These are phyloP conservation scores for Drosophila pachea DNA, from an alignment of 1,140 invertebrate species.

Conservation along the genomic window DNA sequence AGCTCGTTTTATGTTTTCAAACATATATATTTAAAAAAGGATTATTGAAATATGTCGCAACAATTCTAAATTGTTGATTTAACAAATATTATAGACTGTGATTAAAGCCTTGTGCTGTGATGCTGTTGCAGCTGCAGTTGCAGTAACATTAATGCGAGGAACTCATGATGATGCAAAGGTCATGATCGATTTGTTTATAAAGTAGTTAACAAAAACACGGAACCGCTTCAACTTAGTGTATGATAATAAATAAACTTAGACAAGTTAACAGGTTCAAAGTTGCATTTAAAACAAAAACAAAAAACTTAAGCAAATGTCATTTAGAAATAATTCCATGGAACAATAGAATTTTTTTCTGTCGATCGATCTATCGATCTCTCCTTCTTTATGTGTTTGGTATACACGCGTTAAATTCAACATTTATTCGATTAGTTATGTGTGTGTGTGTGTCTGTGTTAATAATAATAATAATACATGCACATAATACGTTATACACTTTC, in stretches of 20 bases:
- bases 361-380: conserved; percentile 29
- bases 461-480: conserved; percentile 57
- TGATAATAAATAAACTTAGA: conserved; percentile 67
- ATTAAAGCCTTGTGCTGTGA: conserved; percentile 39
- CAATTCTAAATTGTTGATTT: conserved; percentile 43
- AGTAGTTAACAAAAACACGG: conserved; percentile 63
- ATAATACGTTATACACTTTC: conserved; percentile 57
- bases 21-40: conserved; percentile 7
- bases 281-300: conserved; percentile 61
- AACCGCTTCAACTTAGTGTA: conserved; percentile 16
- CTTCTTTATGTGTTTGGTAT: conserved; percentile 51
- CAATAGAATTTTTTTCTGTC: background rate
- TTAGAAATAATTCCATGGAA: conserved; percentile 21
- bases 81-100: conserved; percentile 43
- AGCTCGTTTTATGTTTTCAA: conserved; percentile 28
- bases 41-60: conserved; percentile 5
- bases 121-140: conserved; percentile 31
- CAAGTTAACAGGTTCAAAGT: conserved; percentile 49
- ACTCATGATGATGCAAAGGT: conserved; percentile 61
- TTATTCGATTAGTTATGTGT: conserved; percentile 71
- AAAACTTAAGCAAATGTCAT: conserved; percentile 54
- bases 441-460: conserved; percentile 32
- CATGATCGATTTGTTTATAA: conserved; percentile 38
- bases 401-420: conserved; percentile 67
- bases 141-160: conserved; percentile 63